Conservation (phyloP, 2,888 invertebrate genomes). For the Apoda limacodes region DNA sequence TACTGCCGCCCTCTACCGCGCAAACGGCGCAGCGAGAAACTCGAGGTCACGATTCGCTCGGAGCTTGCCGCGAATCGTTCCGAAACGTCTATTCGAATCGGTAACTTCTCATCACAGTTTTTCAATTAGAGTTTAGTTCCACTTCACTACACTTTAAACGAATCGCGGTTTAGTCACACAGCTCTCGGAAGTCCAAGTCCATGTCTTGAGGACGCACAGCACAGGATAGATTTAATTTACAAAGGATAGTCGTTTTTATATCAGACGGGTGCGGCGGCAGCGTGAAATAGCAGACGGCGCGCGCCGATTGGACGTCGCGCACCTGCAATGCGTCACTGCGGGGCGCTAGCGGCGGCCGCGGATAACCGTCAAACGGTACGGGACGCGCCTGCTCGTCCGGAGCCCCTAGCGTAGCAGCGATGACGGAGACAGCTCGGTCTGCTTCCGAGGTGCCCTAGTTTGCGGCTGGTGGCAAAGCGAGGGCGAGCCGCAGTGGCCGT, state of each 20-base stretch:
- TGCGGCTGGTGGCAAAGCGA: slow-evolving; percentile 13
- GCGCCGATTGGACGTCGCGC: slow-evolving; percentile 82
- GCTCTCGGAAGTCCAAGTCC: slow-evolving; percentile 56
- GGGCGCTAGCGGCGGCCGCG: slow-evolving; percentile 30
- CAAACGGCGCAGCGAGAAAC: slow-evolving; percentile 62
- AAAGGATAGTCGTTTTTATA: slow-evolving; percentile 75
- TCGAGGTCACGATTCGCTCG: slow-evolving; percentile 57
- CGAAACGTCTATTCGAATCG: slow-evolving; percentile 58
- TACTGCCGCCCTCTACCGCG: slow-evolving; percentile 71
- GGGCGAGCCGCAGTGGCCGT: slow-evolving; percentile 34
- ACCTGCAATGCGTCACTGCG: slow-evolving; percentile 88
- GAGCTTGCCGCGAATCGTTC: slow-evolving; percentile 58
- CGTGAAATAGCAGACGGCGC: slow-evolving; percentile 78
- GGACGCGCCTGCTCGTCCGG: slow-evolving; percentile 22
- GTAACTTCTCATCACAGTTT: slow-evolving; percentile 57
- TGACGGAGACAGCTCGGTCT: slow-evolving; percentile 24
- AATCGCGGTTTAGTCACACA: slow-evolving; percentile 38
- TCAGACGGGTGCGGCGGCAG: slow-evolving; percentile 79
- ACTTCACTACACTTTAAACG: slow-evolving; percentile 33
- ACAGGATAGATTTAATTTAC: slow-evolving; percentile 72
- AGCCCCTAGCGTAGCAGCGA: slow-evolving; percentile 23
- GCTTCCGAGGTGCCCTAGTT: slow-evolving; percentile 20
- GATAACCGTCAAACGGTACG: slow-evolving; percentile 41
- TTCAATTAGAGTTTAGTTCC: slow-evolving; percentile 31
- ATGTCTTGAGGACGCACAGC: slow-evolving; percentile 64